Conservation (phyloP, 2,888 invertebrate genomes). For the Drosophila meridionalis region DNA sequence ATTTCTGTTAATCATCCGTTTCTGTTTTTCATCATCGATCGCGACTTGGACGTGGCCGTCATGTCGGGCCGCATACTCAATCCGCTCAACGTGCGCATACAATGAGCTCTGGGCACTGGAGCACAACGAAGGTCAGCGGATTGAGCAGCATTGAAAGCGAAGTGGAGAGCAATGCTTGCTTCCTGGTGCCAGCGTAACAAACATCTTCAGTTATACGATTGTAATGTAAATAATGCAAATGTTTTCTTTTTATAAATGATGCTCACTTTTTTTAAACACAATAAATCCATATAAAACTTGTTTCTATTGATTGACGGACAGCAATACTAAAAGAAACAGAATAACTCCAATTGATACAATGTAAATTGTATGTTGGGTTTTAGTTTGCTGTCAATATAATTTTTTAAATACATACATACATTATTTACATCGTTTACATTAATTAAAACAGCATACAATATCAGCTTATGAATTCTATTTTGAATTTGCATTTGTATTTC, state of each 20-base stretch:
- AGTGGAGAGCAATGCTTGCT: conserved; percentile 41
- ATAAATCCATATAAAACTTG: not conserved
- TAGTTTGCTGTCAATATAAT: not conserved
- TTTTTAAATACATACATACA: not conserved
- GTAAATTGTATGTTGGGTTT: not conserved
- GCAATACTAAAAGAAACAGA: not conserved
- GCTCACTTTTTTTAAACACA: conserved; percentile 47
- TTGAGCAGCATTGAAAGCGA: conserved; percentile 65
- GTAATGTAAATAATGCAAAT: conserved; percentile 56
- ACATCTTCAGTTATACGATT: conserved; percentile 25
- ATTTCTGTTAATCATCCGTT: conserved; percentile 94
- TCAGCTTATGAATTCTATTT: not conserved
- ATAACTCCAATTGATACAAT: not conserved
- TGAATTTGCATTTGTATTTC: not conserved
- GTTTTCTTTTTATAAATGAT: conserved; percentile 45
- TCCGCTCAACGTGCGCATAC: conserved; percentile 92
- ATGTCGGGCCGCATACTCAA: conserved; percentile 94
- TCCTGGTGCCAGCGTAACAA: conserved; percentile 48
- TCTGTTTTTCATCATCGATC: conserved; percentile 93
- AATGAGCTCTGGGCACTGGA: conserved; percentile 85
- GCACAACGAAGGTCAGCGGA: conserved; percentile 66
- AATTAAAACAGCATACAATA: not conserved
- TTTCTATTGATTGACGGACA: not conserved
- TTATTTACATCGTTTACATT: too few species aligned
- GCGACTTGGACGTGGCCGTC: conserved; percentile 91